These are phyloP conservation scores for Sparus aurata DNA, from an alignment of 2,797 vertebrate genomes.

Conservation along the genomic window DNA sequence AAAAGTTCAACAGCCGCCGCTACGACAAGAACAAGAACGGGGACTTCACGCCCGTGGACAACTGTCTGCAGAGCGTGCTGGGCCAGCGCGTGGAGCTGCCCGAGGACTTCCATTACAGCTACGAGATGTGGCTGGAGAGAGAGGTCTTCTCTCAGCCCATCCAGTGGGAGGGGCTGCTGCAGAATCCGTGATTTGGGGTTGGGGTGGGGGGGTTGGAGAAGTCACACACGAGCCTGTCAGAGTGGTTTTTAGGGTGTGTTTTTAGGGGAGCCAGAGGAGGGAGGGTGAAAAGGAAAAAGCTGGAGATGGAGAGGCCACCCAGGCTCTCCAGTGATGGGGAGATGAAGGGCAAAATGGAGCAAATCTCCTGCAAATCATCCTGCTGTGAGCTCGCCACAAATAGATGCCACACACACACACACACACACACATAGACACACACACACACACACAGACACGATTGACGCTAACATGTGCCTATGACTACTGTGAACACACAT, in stretches of 20 bases:
- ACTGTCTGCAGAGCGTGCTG: conserved; percentile 97
- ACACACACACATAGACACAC: conserved; percentile 35
- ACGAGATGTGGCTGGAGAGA: conserved; percentile 97
- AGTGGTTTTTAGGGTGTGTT: not conserved
- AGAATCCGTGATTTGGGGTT: conserved; percentile 70
- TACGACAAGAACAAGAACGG: conserved; percentile 89
- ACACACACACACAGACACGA: conserved; percentile 2
- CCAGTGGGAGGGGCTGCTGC: conserved; percentile 95
- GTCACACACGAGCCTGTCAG: not conserved
- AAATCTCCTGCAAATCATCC: no score
- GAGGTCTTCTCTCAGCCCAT: conserved; percentile 98
- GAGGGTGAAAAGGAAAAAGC: not conserved
- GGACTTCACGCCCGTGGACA: conserved; percentile 94
- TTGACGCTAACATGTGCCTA: conserved; percentile 70
- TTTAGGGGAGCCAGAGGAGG: not conserved
- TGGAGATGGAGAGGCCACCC: not conserved
- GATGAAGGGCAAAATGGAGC: conserved; percentile 6
- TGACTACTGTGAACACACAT: conserved; percentile 68
- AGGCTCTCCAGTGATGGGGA: not conserved
- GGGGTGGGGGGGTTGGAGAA: not conserved
- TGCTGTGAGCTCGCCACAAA: conserved; percentile 22
- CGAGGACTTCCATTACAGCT: conserved; percentile 94
- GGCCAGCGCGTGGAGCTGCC: conserved; percentile 94
- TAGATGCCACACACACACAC: conserved; percentile 12
- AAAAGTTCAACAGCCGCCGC: conserved; percentile 94